Conservation (phyloP, 2,797 vertebrate genomes). For the Meriones psammophilus region DNA sequence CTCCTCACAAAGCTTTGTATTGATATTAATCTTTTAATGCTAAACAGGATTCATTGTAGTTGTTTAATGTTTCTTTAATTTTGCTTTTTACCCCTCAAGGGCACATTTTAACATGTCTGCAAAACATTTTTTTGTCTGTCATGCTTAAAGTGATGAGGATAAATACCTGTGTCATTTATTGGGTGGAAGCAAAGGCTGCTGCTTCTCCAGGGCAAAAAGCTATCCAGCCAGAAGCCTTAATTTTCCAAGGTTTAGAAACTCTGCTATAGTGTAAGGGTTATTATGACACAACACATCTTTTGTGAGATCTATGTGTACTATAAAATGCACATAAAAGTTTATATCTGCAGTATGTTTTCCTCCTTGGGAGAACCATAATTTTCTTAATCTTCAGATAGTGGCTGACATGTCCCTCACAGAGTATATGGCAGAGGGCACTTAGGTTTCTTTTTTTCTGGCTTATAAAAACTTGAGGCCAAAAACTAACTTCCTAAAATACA, state of each 20-base stretch:
- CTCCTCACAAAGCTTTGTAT: neutral
- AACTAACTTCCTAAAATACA: neutral
- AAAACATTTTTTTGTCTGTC: neutral
- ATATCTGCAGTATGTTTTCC: neutral
- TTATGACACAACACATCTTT: neutral
- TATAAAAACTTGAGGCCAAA: neutral
- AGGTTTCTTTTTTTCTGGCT: neutral
- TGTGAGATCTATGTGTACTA: neutral
- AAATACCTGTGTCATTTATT: neutral
- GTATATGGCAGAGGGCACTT: neutral
- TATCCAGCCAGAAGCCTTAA: neutral
- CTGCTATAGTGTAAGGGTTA: neutral
- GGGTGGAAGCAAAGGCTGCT: neutral
- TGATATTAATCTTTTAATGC: conserved; percentile 45
- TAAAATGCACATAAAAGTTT: conserved; percentile 22
- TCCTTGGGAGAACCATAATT: neutral
- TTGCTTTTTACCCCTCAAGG: neutral
- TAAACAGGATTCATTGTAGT: neutral
- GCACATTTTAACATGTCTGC: neutral
- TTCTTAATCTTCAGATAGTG: conserved; percentile 13
- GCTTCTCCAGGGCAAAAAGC: neutral
- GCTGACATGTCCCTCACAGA: neutral
- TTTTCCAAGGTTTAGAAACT: neutral
- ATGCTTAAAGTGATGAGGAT: neutral
- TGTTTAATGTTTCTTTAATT: neutral